Evolutionary conservation across 1,140 invertebrate species (phyloP).

Genomic region (Lethocerus indicus): DNA sequence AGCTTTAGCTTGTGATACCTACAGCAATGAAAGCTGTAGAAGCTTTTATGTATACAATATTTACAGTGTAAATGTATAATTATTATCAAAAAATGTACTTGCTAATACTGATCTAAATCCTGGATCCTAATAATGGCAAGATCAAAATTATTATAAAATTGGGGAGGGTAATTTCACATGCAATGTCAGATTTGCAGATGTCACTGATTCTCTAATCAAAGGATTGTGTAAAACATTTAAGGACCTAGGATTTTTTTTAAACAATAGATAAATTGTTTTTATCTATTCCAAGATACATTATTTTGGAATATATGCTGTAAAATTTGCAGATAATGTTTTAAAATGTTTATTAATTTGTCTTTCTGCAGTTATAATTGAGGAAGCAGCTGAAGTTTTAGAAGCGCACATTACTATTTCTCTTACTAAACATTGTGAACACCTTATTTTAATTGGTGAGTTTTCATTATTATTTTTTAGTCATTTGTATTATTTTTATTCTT

Average conservation of each 20-base stretch:
- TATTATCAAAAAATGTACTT: too few relatives aligned
- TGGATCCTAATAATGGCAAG: too few relatives aligned
- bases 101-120: too few relatives aligned
- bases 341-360: not conserved
- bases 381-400: constrained; percentile 73
- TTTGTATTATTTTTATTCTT: not conserved
- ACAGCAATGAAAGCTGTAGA: too few relatives aligned
- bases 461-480: not conserved
- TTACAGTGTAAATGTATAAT: too few relatives aligned
- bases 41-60: too few relatives aligned
- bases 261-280: too few relatives aligned
- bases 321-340: not conserved
- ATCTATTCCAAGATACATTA: too few relatives aligned
- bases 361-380: constrained; percentile 52
- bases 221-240: not conserved
- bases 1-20: too few relatives aligned
- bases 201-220: not conserved
- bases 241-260: not conserved
- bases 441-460: constrained; percentile 61
- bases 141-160: too few relatives aligned
- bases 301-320: too few relatives aligned
- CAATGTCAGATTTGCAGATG: not conserved
- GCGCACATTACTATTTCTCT: constrained; percentile 54
- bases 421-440: constrained; percentile 51
- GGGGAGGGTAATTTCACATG: too few relatives aligned